These are phyloP conservation scores for Chloroclystis v-ata DNA, from an alignment of 2,888 invertebrate genomes.

Conservation along the genomic window DNA sequence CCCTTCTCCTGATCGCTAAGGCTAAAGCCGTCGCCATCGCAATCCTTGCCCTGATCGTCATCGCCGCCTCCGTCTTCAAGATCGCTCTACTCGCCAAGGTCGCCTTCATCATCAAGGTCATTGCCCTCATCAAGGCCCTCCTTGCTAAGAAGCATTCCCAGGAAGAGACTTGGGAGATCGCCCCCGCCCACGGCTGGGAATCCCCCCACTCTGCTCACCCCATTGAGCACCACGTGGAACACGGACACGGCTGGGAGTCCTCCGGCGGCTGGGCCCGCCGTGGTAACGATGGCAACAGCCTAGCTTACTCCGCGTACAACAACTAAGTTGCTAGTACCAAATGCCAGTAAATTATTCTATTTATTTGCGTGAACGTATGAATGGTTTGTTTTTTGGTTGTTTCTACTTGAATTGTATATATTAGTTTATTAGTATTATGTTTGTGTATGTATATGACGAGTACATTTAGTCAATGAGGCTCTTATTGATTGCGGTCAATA, in stretches of 20 bases:
- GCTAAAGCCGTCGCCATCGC: slow-evolving; percentile 82
- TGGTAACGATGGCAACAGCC: slow-evolving; percentile 55
- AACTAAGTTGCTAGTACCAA: slow-evolving; percentile 46
- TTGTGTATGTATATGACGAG: slow-evolving; percentile 21
- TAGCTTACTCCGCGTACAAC: slow-evolving; percentile 64
- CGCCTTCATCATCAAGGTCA: slow-evolving; percentile 78
- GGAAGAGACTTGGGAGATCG: slow-evolving; percentile 45
- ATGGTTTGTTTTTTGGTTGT: slow-evolving; percentile 33
- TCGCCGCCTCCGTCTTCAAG: slow-evolving; percentile 84
- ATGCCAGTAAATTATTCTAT: slow-evolving; percentile 32
- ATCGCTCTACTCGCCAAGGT: slow-evolving; percentile 86
- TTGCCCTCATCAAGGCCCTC: slow-evolving; percentile 58
- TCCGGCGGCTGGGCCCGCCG: slow-evolving; percentile 63
- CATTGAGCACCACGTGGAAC: slow-evolving; percentile 49
- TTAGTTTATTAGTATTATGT: slow-evolving; percentile 27
- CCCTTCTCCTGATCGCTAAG: slow-evolving; percentile 80
- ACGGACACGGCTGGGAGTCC: slow-evolving; percentile 52
- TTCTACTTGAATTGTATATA: slow-evolving; percentile 30
- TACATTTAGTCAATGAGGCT: slow-evolving; percentile 17
- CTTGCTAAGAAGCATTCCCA: slow-evolving; percentile 59
- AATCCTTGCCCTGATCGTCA: slow-evolving; percentile 81
- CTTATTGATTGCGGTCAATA: slow-evolving; percentile 15
- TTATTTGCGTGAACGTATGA: slow-evolving; percentile 35
- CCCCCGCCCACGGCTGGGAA: slow-evolving; percentile 42
- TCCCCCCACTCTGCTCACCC: slow-evolving; percentile 26